Base-by-base conservation (phyloP, 2,888 invertebrate species). In the Chromoteleia sp. region DNA sequence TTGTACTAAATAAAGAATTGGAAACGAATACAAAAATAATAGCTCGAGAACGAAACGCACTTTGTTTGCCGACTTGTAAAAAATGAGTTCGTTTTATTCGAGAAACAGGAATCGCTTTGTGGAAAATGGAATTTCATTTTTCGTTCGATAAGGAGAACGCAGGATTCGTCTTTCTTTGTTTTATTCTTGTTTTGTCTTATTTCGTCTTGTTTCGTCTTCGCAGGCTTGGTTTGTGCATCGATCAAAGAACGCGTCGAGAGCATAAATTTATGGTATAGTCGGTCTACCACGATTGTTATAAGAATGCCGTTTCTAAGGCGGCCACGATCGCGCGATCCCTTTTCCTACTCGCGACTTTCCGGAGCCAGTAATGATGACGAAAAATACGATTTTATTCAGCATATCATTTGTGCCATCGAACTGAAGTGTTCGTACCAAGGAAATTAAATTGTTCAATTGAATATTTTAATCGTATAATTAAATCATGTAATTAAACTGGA, bases 121-220 rank as follows among this genome's bases (percentile, higher is more conserved):
- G 10, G 19, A 56, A 56, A 33, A 56, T 56, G 56, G 36, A 56
- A 56, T 56, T 33, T 36, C 17, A 19, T 36, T 36, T 56, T 17
- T 5, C 30, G 17, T 52, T 30, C 30, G 30, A 52, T 52, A 52
- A 52, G 25, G 14, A 30, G 30, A 33, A 52, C 30, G 30, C n/a
- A 15, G 30, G 52, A 52, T 52, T 52, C 15, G 15, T 15, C 4
- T 30, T 52, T 52, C 15, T 52, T 52, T 33, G 15, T 15, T 52
- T 30, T 15, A 0, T 30, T 15, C 1, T 30, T 5, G 14, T 15
- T 8, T 6, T 8, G 2, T n/a, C n/a, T n/a, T n/a, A n/a, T n/a
- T n/a, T n/a, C n/a, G n/a, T n/a, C n/a, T n/a, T n/a, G n/a, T n/a
- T n/a, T n/a, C n/a, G n/a, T n/a, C n/a, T n/a, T n/a, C n/a, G n/a